phyloP scores from a whole-genome alignment of 1,140 invertebrate genomes.

The Artemia franciscana region DNA sequence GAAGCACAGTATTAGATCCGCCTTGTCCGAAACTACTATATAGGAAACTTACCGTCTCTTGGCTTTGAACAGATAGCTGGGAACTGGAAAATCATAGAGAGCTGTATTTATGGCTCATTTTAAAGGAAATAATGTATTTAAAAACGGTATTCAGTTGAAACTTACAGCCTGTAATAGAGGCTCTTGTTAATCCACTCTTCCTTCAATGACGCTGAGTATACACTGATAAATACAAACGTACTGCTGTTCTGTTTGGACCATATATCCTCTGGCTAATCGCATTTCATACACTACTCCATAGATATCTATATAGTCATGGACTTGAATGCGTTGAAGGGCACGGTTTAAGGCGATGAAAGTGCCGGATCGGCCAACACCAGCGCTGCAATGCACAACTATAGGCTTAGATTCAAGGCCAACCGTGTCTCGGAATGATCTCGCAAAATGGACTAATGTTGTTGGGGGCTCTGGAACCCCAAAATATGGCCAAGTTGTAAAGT shows the following conservation, averaged over 20 bases:
- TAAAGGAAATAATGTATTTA: too few relatives aligned
- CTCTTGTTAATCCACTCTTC: constrained; percentile 45
- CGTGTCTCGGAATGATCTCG: constrained; percentile 67
- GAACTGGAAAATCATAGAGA: too few relatives aligned
- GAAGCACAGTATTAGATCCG: too few relatives aligned
- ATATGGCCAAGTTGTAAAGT: constrained; percentile 93
- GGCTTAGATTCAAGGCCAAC: constrained; percentile 64
- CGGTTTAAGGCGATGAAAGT: constrained; percentile 86
- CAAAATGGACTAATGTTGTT: constrained; percentile 67
- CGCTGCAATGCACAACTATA: too few relatives aligned
- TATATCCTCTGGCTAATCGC: constrained; percentile 66
- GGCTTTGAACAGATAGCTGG: too few relatives aligned
- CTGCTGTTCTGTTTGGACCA: constrained; percentile 66
- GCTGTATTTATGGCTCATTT: too few relatives aligned
- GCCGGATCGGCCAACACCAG: constrained; percentile 66
- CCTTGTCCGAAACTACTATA: too few relatives aligned
- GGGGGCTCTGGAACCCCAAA: constrained; percentile 80
- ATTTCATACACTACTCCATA: constrained; percentile 90
- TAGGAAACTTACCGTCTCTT: too few relatives aligned
- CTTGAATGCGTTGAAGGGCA: constrained; percentile 57
- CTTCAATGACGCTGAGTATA: constrained; percentile 71
- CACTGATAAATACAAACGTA: constrained; percentile 93
- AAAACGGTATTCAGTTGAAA: too few relatives aligned
- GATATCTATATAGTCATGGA: constrained; percentile 65
- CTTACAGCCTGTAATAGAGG: constrained; percentile 29